phyloP scores from a whole-genome alignment of 2,888 invertebrate species.

The Drosophila gaucha region DNA sequence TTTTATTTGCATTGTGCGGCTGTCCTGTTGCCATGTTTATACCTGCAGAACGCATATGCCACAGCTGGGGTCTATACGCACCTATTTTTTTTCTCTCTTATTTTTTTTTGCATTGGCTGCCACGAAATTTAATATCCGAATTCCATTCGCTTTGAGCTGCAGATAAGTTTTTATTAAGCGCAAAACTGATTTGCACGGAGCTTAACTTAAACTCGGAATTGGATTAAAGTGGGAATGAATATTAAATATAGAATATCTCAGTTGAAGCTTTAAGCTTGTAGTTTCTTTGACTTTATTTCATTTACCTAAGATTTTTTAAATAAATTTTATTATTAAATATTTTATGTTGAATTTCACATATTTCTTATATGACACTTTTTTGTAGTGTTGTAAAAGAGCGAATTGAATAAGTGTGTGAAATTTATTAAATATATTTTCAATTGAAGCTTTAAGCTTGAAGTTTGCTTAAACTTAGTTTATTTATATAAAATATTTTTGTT shows the following conservation, averaged over 20 bases:
- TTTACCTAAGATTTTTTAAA: no score
- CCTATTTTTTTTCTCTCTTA: background rate
- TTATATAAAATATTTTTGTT: no score
- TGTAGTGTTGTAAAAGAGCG: no score
- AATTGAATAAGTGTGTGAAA: no score
- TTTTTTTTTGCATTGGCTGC: background rate
- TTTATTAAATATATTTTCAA: no score
- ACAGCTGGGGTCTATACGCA: constrained; percentile 4
- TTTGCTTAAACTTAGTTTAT: no score
- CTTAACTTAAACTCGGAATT: constrained; percentile 11
- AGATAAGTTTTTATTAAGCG: constrained; percentile 42
- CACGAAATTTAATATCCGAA: constrained; percentile 39
- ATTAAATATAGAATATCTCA: background rate
- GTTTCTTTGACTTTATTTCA: no score
- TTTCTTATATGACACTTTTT: no score
- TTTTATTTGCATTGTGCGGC: constrained; percentile 70
- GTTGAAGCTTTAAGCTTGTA: background rate
- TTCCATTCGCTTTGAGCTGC: constrained; percentile 21
- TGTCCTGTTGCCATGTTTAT: constrained; percentile 22
- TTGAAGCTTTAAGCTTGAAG: no score
- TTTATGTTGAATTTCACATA: no score
- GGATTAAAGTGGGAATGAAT: background rate
- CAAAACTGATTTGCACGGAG: background rate
- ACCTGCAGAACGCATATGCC: constrained; percentile 22
- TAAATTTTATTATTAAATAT: no score